These are phyloP conservation scores for Tridacna gigas DNA, from an alignment of 2,888 invertebrate species.

Conservation along the genomic window DNA sequence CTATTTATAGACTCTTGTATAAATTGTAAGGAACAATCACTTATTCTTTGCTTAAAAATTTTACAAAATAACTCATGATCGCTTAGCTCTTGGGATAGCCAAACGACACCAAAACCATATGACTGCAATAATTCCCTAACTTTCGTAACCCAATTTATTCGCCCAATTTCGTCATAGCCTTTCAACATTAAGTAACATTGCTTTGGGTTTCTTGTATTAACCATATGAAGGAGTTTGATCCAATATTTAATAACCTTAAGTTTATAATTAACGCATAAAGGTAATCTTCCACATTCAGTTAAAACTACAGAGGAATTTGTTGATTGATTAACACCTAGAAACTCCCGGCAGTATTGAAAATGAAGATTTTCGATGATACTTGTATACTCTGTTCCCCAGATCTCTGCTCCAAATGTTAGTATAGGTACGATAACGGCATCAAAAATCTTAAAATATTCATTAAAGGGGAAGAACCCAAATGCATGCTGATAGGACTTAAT, in stretches of 20 bases:
- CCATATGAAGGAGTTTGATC: not conserved
- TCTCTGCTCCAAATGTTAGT: not conserved
- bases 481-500: not conserved
- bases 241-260: conserved; percentile 2
- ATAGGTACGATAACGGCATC: not conserved
- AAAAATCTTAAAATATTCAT: not conserved
- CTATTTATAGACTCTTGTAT: conserved; percentile 10
- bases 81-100: conserved; percentile 22
- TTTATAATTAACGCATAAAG: not conserved
- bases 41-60: conserved; percentile 22
- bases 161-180: not conserved
- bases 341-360: too few relatives aligned
- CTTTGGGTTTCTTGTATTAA: too few relatives aligned
- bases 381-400: not conserved
- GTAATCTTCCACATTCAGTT: conserved; percentile 7
- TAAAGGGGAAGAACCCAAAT: not conserved
- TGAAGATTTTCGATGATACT: not conserved
- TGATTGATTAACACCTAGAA: conserved; percentile 4
- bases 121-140: conserved; percentile 11
- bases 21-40: not conserved
- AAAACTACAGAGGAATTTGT: not conserved
- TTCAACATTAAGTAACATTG: not conserved
- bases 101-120: conserved; percentile 30
- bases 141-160: conserved; percentile 20
- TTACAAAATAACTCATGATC: conserved; percentile 6